A percentile compares a stretch with the other conserved stretches of the same genome.
phyloP scores from a whole-genome alignment of 2,797 vertebrate species.

The Tarsius wallacei region DNA sequence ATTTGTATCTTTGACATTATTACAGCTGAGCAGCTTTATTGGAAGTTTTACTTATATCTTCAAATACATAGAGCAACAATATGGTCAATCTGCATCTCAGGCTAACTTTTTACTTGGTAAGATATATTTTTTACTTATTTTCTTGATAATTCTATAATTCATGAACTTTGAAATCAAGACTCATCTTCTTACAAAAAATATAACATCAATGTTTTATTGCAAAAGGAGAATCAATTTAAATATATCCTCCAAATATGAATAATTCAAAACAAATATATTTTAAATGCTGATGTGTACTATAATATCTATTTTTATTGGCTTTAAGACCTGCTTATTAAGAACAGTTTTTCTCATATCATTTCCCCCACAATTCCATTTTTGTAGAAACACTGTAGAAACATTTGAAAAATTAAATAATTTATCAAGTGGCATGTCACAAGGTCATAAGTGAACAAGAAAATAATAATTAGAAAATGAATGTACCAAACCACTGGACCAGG shows the following conservation, averaged over 20 bases:
- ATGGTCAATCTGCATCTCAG: slow-evolving; percentile 93
- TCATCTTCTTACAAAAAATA: background rate
- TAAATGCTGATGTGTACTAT: background rate
- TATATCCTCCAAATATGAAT: background rate
- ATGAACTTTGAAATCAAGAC: background rate
- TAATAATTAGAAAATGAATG: background rate
- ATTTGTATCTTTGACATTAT: slow-evolving; percentile 90
- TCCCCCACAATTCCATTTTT: background rate
- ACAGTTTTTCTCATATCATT: background rate
- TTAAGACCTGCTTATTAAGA: background rate
- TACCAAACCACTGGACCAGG: background rate
- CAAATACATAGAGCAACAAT: slow-evolving; percentile 97
- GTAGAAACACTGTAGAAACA: background rate
- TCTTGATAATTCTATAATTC: background rate
- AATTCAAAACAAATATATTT: slow-evolving; percentile 14
- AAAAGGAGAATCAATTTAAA: background rate
- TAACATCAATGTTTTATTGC: background rate
- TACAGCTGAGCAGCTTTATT: slow-evolving; percentile 92
- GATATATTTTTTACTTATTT: slow-evolving; percentile 60
- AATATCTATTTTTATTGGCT: background rate
- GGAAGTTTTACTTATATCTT: slow-evolving; percentile 94
- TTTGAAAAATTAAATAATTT: slow-evolving; percentile 23
- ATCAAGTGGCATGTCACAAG: background rate
- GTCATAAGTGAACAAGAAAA: background rate
- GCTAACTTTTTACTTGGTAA: slow-evolving; percentile 94